These are phyloP conservation scores for Lordiphosa collinella DNA, from an alignment of 1,140 invertebrate genomes.

Conservation along the genomic window DNA sequence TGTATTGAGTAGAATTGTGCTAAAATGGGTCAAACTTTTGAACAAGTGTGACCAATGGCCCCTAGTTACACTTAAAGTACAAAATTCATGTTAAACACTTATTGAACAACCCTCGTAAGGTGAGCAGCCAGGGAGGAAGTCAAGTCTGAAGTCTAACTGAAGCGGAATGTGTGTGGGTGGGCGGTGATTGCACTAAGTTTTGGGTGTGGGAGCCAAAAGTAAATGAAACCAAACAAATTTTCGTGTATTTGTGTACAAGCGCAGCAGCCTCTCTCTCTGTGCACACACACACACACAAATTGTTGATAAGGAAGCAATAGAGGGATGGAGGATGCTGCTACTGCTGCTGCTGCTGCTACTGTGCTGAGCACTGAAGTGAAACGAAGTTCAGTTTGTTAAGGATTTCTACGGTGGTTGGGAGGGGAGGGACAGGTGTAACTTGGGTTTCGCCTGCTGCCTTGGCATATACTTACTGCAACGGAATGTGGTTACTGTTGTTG, in stretches of 20 bases:
- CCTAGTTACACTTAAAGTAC: no score
- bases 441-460: constrained; percentile 22
- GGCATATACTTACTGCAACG: constrained; percentile 67
- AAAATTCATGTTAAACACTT: no score
- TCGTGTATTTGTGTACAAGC: constrained; percentile 11
- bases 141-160: no score
- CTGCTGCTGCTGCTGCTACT: constrained; percentile 25
- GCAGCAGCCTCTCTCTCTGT: constrained; percentile 18
- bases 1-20: no score
- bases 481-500: constrained; percentile 34
- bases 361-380: constrained; percentile 59
- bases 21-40: no score
- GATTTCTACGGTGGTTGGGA: constrained; percentile 28
- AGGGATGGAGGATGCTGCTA: constrained; percentile 31
- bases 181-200: constrained; percentile 34
- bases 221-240: constrained; percentile 60
- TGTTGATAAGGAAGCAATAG: constrained; percentile 74
- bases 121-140: no score
- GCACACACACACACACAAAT: constrained; percentile 39
- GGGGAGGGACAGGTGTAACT: constrained; percentile 32
- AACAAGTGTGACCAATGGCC: no score
- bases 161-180: constrained; percentile 1
- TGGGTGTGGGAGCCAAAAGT: constrained; percentile 20
- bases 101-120: no score
- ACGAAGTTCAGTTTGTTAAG: constrained; percentile 51